Evolutionary conservation across 2,888 invertebrate species (phyloP), one percentile per base, ranked within the genome.

Genomic region (Cryptus viduatorius): DNA sequence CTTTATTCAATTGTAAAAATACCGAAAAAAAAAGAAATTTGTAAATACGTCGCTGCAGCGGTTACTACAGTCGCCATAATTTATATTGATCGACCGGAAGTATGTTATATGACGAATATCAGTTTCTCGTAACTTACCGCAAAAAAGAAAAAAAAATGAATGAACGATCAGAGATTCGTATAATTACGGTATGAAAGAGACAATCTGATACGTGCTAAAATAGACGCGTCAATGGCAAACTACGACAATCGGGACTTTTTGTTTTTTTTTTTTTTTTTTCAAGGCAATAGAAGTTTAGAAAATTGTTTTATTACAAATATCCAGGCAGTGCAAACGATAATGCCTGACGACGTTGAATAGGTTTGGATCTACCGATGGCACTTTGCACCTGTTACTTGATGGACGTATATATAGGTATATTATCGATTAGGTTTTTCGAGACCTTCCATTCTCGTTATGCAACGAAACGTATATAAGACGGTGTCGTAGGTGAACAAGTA

Each of bases 331-430:
- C 37, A 42, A 59, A 24, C 19, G 67, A 75, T 64, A 64, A 56
- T 64, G 64, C 64, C 64, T 48, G 29, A 19, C 48, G 64, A 64
- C 31, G 29, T 61, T 61, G 14, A 16, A 37, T 44, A 16, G 31
- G 64, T 46, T 50, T 75, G 42, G 75, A 48, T 75, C 46, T 61
- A 61, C 24, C 50, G 79, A 86, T 86, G 86, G 84, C 86, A 86
- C 84, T 84, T 86, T 56, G 61, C 61, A 61, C 61, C 48, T 42
- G 75, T 83, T 79, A 77, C 31, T 44, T 76, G 83, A 79, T 85
- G 83, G 83, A 87, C 85, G 85, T 86, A 82, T 86, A 83, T 82
- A 82, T 85, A 82, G 64, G 56, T 72, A 19, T 42, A 61, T 56
- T 79, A 50, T 46, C 14, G 24, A 31, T 68, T 16, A 48, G n/a